These are phyloP conservation scores for Crossaster papposus DNA, from an alignment of 53 echinoderm and acorn worm species.

Conservation along the genomic window DNA sequence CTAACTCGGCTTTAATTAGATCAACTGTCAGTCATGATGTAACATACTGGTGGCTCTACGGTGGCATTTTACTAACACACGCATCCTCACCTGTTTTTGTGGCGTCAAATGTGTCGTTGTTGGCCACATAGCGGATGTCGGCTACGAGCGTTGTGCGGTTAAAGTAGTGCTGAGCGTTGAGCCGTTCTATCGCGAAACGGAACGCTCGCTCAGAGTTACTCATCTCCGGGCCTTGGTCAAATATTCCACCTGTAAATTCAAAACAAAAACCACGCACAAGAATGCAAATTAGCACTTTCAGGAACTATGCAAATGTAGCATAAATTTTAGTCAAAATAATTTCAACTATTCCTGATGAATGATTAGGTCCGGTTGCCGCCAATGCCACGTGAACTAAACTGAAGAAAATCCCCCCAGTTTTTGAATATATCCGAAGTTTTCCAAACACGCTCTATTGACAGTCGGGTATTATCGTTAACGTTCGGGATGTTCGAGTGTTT, in stretches of 20 bases:
- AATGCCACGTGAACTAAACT: no score
- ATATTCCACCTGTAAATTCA: conserved; percentile 71
- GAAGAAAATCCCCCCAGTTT: no score
- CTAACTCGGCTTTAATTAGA: background rate
- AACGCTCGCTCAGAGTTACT: conserved; percentile 75
- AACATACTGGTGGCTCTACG: no score
- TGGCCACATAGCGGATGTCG: conserved; percentile 58
- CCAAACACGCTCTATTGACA: no score
- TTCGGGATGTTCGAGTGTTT: no score
- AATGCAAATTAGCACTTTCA: no score
- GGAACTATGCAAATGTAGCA: no score
- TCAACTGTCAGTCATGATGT: background rate
- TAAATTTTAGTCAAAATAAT: no score
- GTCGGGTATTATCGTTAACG: no score
- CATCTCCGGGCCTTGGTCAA: conserved; percentile 44
- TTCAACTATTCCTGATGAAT: no score
- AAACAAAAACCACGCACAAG: background rate
- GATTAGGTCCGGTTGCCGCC: no score
- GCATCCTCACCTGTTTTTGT: conserved; percentile 67
- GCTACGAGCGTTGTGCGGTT: conserved; percentile 31
- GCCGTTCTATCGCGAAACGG: conserved; percentile 75
- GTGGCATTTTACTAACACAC: background rate
- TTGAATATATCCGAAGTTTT: no score
- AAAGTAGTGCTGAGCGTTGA: conserved; percentile 52
- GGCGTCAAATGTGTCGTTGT: conserved; percentile 68